Evolutionary conservation across 2,797 vertebrate genomes (phyloP), one percentile per base, ranked within the genome.

Genomic region (Peromyscus attwateri): DNA sequence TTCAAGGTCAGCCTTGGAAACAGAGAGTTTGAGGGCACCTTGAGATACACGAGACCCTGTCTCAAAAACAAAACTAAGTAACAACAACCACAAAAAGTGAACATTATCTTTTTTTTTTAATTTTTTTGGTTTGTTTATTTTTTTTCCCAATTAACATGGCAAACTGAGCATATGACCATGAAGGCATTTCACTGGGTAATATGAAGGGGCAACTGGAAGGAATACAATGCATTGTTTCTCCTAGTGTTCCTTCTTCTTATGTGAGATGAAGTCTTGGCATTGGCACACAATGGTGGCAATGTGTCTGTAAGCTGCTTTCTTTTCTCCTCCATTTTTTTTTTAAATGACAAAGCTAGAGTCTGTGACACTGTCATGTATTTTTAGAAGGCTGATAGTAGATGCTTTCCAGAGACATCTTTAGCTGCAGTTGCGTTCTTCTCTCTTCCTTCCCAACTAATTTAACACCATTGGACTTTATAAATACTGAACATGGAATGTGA

Each of bases 391-490:
- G 92, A 37, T 77, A 52, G 92, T 94, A 87, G 95, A 84, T 55
- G 85, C 31, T 89, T 93, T 94, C 89, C 96, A 96, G 95, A 97
- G 97, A 98, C 96, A 93, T 90, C 2, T 85, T 89, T 97, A 89
- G 96, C 77, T 85, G 97, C 95, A 97, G 95, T 94, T 95, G 92
- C 96, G n/a, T 95, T 90, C 93, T 97, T 94, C 83, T 97, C 89
- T 95, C 73, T 52, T 95, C 49, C 96, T 94, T 98, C 94, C 70
- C 97, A 87, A 97, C 95, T 96, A 97, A 97, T 98, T 98, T 97
- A 96, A 91, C 98, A 91, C 94, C 97, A 91, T 96, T 88, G 79
- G 1, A 10, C 96, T 96, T 97, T 98, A 98, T 98, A 98, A 98
- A 98, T 98, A 97, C 95, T 95, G 95, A 37, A 37, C 81, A 68